Evolutionary conservation across 2,113 vertebrate genomes (phyloP).

Genomic region (Notarius lentiginosus): DNA sequence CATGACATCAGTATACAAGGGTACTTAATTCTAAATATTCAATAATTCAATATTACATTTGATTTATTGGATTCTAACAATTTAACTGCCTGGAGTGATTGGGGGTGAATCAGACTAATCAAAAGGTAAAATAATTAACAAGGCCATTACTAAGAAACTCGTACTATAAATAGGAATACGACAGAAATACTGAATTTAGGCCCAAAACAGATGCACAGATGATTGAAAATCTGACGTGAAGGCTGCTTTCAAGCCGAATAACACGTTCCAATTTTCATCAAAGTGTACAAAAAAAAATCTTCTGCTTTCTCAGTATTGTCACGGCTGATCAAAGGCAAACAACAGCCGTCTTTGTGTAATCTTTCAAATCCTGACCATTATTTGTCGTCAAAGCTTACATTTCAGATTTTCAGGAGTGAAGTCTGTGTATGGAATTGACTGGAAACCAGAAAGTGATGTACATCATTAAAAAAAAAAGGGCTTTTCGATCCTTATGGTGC

Average conservation of each 20-base stretch:
- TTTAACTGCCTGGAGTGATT: neutral
- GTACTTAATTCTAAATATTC: neutral
- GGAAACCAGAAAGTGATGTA: neutral
- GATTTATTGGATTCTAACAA: neutral
- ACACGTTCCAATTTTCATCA: neutral
- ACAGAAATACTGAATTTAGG: constrained; percentile 19
- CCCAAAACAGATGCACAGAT: neutral
- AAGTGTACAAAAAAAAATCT: neutral
- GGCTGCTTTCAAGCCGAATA: neutral
- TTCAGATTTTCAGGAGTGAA: neutral
- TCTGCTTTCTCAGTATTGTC: neutral
- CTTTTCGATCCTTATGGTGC: neutral
- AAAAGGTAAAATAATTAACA: neutral
- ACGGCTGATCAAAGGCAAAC: neutral
- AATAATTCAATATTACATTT: neutral
- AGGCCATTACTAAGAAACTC: constrained; percentile 1
- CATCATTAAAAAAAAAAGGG: neutral
- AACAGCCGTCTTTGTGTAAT: neutral
- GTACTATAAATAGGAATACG: neutral
- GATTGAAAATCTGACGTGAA: neutral
- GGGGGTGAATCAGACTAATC: neutral
- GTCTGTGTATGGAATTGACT: neutral
- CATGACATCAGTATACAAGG: constrained; percentile 21
- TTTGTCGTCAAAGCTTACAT: neutral
- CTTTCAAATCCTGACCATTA: neutral